A percentile compares a stretch with the other conserved stretches of the same genome.
These are phyloP conservation scores for Erebia ligea DNA, from an alignment of 2,888 invertebrate genomes.

Conservation along the genomic window DNA sequence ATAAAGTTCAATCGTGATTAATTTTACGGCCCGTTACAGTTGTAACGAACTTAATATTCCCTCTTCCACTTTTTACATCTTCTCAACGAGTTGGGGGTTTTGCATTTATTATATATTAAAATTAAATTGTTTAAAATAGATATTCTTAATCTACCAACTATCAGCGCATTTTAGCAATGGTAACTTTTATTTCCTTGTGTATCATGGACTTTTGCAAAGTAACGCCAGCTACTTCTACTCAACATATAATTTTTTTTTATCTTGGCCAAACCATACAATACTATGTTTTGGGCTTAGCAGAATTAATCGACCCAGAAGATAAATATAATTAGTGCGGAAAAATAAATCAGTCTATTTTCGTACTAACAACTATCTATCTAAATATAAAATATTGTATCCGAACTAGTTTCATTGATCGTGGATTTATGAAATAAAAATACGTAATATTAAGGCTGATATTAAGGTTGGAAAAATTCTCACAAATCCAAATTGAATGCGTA, in stretches of 20 bases:
- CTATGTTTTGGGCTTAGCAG: not conserved
- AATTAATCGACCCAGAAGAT: too few species aligned
- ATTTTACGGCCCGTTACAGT: constrained; percentile 15
- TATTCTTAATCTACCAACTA: not conserved
- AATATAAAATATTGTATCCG: not conserved
- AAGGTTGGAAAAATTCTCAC: not conserved
- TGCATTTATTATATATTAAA: not conserved
- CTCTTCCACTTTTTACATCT: not conserved
- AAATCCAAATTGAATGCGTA: constrained; percentile 56
- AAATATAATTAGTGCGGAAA: not conserved
- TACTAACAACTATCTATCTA: not conserved
- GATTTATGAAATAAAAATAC: not conserved
- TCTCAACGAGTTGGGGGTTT: not conserved
- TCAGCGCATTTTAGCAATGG: not conserved
- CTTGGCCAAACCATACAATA: not conserved
- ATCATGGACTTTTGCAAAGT: not conserved
- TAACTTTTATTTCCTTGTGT: not conserved
- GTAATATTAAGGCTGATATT: not conserved
- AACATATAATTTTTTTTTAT: not conserved
- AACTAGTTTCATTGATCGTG: not conserved
- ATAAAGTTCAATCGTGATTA: constrained; percentile 16
- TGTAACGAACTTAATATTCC: constrained; percentile 25
- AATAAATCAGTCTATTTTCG: not conserved
- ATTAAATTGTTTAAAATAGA: not conserved
- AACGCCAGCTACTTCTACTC: not conserved